Evolutionary conservation across 2,797 vertebrate genomes (phyloP).

Genomic region (Anguilla marmorata): DNA sequence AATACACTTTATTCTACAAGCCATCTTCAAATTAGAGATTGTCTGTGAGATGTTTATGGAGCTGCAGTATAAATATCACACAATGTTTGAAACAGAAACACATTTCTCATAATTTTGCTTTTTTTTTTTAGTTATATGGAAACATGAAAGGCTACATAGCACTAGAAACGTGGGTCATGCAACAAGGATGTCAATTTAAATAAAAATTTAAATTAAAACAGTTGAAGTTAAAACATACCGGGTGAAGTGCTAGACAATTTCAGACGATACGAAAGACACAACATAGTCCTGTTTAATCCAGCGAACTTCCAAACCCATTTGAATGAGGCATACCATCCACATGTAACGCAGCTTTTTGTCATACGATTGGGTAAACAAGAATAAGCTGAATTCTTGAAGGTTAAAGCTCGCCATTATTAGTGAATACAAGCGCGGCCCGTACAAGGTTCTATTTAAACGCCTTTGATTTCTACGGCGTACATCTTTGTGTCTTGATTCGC

Average conservation of each 20-base stretch:
- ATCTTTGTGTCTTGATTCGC: background rate
- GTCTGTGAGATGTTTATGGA: background rate
- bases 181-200: background rate
- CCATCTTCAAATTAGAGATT: constrained; percentile 12
- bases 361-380: background rate
- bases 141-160: background rate
- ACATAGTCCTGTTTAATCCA: background rate
- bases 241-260: background rate
- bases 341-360: background rate
- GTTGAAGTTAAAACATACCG: background rate
- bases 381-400: background rate
- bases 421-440: background rate
- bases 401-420: background rate
- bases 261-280: background rate
- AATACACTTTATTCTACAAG: constrained; percentile 1
- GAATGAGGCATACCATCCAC: background rate
- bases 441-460: no score
- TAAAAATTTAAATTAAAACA: background rate
- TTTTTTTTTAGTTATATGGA: background rate
- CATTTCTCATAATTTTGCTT: constrained; percentile 1
- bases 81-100: constrained; percentile 1
- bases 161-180: background rate
- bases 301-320: background rate
- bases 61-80: background rate
- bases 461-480: background rate